These are phyloP conservation scores for Ectobius pallidus DNA, from an alignment of 2,888 invertebrate genomes.

Conservation along the genomic window DNA sequence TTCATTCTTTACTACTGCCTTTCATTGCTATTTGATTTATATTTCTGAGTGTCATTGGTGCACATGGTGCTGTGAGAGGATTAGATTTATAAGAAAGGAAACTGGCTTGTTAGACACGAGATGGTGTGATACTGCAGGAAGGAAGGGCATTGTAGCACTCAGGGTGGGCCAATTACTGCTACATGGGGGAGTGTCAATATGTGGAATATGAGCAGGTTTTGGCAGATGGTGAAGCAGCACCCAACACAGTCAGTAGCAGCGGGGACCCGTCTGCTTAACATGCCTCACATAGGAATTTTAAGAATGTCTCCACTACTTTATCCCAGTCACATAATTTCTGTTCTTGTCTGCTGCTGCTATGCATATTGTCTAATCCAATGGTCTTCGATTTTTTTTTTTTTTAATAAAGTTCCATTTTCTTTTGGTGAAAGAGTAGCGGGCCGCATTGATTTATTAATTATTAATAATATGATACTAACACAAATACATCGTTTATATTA, in stretches of 20 bases:
- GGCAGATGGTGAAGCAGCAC: slow-evolving; percentile 22
- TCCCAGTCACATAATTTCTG: background rate
- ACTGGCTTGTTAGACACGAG: background rate
- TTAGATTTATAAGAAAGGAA: no score
- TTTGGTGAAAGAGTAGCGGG: no score
- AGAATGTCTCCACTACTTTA: slow-evolving; percentile 23
- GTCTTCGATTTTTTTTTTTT: no score
- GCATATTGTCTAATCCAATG: background rate
- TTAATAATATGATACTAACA: no score
- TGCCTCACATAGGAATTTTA: slow-evolving; percentile 27
- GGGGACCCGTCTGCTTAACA: slow-evolving; percentile 17
- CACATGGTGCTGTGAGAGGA: no score
- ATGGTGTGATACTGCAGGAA: background rate
- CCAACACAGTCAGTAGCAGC: slow-evolving; percentile 19
- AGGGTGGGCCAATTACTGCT: slow-evolving; percentile 61
- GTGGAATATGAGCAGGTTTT: slow-evolving; percentile 13
- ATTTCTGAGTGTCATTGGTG: no score
- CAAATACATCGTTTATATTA: no score
- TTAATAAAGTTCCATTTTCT: no score
- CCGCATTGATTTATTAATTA: no score
- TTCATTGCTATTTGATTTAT: no score
- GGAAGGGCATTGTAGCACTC: slow-evolving; percentile 49
- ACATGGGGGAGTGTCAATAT: slow-evolving; percentile 51
- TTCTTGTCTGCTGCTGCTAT: background rate
- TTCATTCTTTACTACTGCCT: no score